A percentile compares a stretch with the other conserved stretches of the same genome.
Conservation (phyloP, 2,113 vertebrate species). For the Laterallus jamaicensis region DNA sequence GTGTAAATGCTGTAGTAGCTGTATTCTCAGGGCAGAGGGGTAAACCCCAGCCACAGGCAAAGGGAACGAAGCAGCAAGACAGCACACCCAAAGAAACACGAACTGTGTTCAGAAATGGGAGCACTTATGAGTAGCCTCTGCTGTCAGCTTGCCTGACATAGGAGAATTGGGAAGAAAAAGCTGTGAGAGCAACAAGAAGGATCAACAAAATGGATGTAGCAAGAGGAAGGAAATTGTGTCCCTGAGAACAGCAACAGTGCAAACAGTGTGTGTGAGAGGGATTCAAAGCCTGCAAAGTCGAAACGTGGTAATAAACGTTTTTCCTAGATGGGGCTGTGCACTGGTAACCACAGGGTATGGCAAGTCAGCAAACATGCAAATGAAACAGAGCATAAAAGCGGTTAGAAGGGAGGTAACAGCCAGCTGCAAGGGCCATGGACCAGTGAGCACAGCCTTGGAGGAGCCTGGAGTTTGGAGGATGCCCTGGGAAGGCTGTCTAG, state of each 20-base stretch:
- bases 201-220: neutral
- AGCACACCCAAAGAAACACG: neutral
- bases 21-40: neutral
- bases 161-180: neutral
- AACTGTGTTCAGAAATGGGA: neutral
- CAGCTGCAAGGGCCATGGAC: neutral
- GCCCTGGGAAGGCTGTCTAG: neutral
- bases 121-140: neutral
- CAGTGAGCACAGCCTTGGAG: neutral
- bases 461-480: neutral
- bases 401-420: neutral
- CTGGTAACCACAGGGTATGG: neutral
- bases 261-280: neutral
- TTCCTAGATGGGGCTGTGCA: neutral
- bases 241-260: neutral
- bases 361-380: neutral
- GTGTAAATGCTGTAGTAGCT: neutral
- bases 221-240: neutral
- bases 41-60: neutral
- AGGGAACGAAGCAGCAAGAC: neutral
- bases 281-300: neutral
- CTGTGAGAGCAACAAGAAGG: neutral
- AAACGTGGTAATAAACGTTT: neutral
- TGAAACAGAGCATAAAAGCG: neutral
- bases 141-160: neutral